phyloP scores from a whole-genome alignment of 1,140 invertebrate genomes.

The Papilio helenus region DNA sequence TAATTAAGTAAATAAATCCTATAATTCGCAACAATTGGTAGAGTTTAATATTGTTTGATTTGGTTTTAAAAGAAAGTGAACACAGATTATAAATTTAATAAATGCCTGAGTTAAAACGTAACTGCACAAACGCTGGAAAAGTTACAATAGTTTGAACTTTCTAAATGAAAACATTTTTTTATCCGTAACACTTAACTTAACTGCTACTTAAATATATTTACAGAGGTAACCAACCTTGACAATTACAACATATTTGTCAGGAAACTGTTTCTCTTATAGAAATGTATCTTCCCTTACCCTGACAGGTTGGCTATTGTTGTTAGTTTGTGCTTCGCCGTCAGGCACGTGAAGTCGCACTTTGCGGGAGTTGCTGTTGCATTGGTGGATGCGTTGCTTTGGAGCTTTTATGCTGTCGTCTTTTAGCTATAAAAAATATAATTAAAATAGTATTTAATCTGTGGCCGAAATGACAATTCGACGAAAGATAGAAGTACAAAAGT shows the following conservation, averaged over 20 bases:
- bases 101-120: no score
- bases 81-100: no score
- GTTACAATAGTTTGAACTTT: no score
- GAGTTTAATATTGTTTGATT: no score
- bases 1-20: no score
- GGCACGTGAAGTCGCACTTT: conserved; percentile 71
- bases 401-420: conserved; percentile 73
- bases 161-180: not conserved
- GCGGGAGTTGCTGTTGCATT: conserved; percentile 67
- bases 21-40: no score
- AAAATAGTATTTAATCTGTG: no score
- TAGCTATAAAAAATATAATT: conserved; percentile 46
- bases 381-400: conserved; percentile 64
- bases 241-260: not conserved
- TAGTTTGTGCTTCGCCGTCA: conserved; percentile 54
- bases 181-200: no score
- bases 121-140: no score
- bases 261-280: conserved; percentile 49
- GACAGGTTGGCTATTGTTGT: conserved; percentile 61
- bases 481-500: no score
- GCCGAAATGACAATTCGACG: no score
- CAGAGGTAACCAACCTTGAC: not conserved
- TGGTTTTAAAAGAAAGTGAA: no score
- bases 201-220: not conserved
- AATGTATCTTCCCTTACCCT: conserved; percentile 62